A percentile compares a stretch with the other conserved stretches of the same genome.
Evolutionary conservation across 2,888 invertebrate species (phyloP).

Genomic region (Fissipunctia ypsillon): DNA sequence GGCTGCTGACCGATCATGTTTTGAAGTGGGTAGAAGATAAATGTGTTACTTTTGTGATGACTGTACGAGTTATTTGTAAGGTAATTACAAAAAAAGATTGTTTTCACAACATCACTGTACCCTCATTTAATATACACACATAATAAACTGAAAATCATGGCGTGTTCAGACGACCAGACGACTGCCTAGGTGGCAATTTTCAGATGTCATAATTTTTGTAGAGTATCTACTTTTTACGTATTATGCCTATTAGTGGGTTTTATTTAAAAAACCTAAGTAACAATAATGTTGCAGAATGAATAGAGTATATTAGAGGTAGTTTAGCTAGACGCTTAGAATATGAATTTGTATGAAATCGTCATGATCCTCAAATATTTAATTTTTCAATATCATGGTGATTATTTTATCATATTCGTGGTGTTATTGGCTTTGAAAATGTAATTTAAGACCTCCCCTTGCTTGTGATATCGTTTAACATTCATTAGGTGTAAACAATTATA

Average conservation of each 20-base stretch:
- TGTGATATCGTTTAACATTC: slow-evolving; percentile 8
- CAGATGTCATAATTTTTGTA: slow-evolving; percentile 79
- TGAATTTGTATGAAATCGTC: slow-evolving; percentile 32
- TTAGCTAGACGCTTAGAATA: not conserved
- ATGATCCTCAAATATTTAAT: slow-evolving; percentile 28
- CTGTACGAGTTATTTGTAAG: slow-evolving; percentile 88
- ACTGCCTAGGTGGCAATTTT: slow-evolving; percentile 89
- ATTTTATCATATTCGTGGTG: slow-evolving; percentile 32
- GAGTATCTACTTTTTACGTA: slow-evolving; percentile 59
- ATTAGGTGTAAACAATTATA: slow-evolving; percentile 12
- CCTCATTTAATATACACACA: slow-evolving; percentile 34
- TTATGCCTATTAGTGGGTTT: slow-evolving; percentile 14
- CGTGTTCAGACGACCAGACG: slow-evolving; percentile 64
- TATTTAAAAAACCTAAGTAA: slow-evolving; percentile 12
- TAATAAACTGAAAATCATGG: slow-evolving; percentile 50
- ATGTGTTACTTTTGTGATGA: slow-evolving; percentile 90
- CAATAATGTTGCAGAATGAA: not conserved
- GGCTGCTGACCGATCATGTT: slow-evolving; percentile 88
- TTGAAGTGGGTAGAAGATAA: slow-evolving; percentile 87
- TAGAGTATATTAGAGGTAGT: not conserved
- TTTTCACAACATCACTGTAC: slow-evolving; percentile 38
- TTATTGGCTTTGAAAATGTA: not conserved
- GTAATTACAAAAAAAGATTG: slow-evolving; percentile 76
- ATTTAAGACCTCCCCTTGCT: not conserved
- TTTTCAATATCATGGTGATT: slow-evolving; percentile 36